Evolutionary conservation across 2,888 invertebrate genomes (phyloP), one percentile per base, ranked within the genome.

Genomic region (Parthenolecanium corni): DNA sequence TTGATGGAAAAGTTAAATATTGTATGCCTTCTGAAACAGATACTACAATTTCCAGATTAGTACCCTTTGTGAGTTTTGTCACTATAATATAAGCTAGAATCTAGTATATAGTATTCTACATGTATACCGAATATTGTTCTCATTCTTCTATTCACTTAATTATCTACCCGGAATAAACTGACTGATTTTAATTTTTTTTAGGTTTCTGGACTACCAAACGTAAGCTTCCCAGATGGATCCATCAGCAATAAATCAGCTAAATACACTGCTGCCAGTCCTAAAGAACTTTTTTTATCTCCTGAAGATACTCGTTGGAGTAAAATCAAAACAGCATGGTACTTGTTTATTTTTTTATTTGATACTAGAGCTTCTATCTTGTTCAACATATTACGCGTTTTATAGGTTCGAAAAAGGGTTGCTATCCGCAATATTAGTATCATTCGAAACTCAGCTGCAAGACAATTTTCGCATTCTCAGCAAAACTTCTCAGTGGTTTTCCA

Each of bases 1-100:
- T 81, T 65, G 80, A 83, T 67, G 83, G 83, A 64, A 76, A 78
- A 31, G 76, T 82, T 62, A 82, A 76, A 69, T 70, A 71, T 68
- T 61, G 49, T 3, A 38, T 61, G 9, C 61, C 61, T n/a, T 49
- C 61, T 4, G 51, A 61, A 40, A 36, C 36, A 3, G 61, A 61
- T 61, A 23, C 61, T 20, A 36, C 40, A 6, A 51, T 51, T 20
- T 49, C 61, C 4, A 61, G 51, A 51, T 40, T 61, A 36, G 38
- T 61, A 16, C 61, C 61, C 14, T 61, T 61, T 23, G 61, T 61
- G 23, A 23, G 51, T 61, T 47, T 9, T 21, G 16, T n/a, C n/a
- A n/a, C n/a, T n/a, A n/a, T n/a, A n/a, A n/a, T n/a, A 31, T 31
- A 6, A 31, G 9, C 31, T 9, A 31, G 31, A 31, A 31, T 31